These are phyloP conservation scores for Zaprionus bogoriensis DNA, from an alignment of 2,888 invertebrate species.

Conservation along the genomic window DNA sequence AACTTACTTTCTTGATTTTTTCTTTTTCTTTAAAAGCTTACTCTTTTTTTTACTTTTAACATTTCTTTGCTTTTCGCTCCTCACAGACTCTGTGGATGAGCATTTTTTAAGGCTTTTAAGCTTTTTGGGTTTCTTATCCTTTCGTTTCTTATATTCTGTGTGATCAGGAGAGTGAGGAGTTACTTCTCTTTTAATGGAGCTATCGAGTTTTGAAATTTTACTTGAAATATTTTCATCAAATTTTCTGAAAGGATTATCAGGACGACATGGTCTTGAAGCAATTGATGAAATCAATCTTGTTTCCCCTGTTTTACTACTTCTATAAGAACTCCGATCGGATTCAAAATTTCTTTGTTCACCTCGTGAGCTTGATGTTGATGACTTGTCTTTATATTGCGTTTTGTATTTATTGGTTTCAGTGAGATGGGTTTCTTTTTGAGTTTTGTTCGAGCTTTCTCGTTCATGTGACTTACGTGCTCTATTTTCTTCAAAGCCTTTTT, in stretches of 20 bases:
- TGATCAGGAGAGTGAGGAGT: slow-evolving; percentile 82
- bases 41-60: slow-evolving; percentile 81
- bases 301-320: slow-evolving; percentile 43
- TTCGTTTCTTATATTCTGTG: slow-evolving; percentile 84
- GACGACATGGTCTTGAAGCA: slow-evolving; percentile 53
- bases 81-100: slow-evolving; percentile 81
- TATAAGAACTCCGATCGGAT: slow-evolving; percentile 45
- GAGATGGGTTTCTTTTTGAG: slow-evolving; percentile 16
- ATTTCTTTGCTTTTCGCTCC: slow-evolving; percentile 89
- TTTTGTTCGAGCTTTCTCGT: slow-evolving; percentile 22
- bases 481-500: slow-evolving; percentile 29
- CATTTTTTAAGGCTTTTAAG: slow-evolving; percentile 82
- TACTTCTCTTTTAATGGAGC: slow-evolving; percentile 80
- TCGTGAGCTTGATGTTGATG: slow-evolving; percentile 8
- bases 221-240: slow-evolving; percentile 85
- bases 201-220: slow-evolving; percentile 83
- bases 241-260: slow-evolving; percentile 83
- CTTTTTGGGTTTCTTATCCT: slow-evolving; percentile 86
- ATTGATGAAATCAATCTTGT: slow-evolving; percentile 51
- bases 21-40: slow-evolving; percentile 76
- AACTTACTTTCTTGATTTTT: slow-evolving; percentile 68
- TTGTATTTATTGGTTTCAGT: slow-evolving; percentile 30
- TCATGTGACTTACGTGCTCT: slow-evolving; percentile 33
- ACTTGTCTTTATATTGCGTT: slow-evolving; percentile 26
- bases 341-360: slow-evolving; percentile 39